phyloP scores from a whole-genome alignment of 1,140 invertebrate species.

The Pogonomyrmex californicus region DNA sequence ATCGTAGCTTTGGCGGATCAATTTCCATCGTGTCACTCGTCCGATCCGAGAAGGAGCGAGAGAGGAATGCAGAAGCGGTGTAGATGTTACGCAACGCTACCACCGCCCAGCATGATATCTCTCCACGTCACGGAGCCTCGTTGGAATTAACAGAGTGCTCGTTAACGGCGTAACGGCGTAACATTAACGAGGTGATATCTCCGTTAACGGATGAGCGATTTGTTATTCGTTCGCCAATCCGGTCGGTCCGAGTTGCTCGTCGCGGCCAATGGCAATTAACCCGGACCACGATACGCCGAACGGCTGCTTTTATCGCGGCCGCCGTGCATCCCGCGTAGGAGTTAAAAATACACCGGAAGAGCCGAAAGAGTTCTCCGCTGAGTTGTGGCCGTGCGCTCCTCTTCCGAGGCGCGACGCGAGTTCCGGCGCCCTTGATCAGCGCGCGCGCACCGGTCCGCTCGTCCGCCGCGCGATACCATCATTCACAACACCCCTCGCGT shows the following conservation, averaged over 20 bases:
- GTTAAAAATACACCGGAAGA: conserved; percentile 57
- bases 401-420: conserved; percentile 6
- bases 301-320: conserved; percentile 29
- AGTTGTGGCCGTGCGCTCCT: background rate
- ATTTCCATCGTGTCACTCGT: background rate
- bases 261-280: conserved; percentile 30
- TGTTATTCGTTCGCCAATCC: conserved; percentile 6
- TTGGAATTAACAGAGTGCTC: conserved; percentile 3
- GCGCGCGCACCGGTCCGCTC: background rate
- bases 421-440: conserved; percentile 61
- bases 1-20: no score
- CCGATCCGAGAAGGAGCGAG: background rate
- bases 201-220: background rate
- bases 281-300: background rate
- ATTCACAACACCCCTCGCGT: conserved; percentile 59
- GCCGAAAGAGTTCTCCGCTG: background rate
- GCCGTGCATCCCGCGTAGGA: background rate
- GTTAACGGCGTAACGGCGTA: background rate
- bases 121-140: background rate
- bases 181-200: conserved; percentile 17
- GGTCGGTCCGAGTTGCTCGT: conserved; percentile 13
- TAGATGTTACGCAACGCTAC: conserved; percentile 4
- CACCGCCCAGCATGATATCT: background rate
- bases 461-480: conserved; percentile 54
- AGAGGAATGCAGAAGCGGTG: background rate